Evolutionary conservation across 2,888 invertebrate genomes (phyloP), one percentile per base, ranked within the genome.

Genomic region (Drosophila glabriapex): DNA sequence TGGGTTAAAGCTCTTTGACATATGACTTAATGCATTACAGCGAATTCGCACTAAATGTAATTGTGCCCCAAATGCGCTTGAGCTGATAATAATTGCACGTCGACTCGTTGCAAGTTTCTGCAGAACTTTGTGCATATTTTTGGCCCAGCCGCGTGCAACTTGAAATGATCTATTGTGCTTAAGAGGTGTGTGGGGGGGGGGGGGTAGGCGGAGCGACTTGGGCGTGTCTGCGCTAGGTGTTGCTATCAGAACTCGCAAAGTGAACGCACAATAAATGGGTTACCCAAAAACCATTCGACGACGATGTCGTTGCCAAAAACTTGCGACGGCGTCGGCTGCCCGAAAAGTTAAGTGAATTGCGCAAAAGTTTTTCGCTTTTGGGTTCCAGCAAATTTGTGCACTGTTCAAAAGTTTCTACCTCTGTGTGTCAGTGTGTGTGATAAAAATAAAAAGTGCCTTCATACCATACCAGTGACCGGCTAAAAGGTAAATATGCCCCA

Each of bases 261-360:
- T 83, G 80, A 83, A 83, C 83, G 82, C 75, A 56, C 80, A 82
- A 80, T 80, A 83, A 83, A 78, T 69, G 75, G 54, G 65, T 46
- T 59, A 43, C 16, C 58, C 52, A 22, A 29, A 54, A 25, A 49
- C 73, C 52, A 25, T 31, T 37, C 52, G 55, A 54, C 55, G 67
- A 73, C 62, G 56, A 70, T 56, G 68, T 49, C 56, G 68, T 54
- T 59, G 59, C 43, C 59, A 58, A 33, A 73, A 89, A 86, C 89
- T 90, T 86, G 90, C 61, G 81, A 65, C 72, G 66, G 52, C 77
- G 83, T 68, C 76, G 72, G 73, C 75, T 73, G 76, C 78, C 90
- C 80, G 54, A 87, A 84, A 87, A 87, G 87, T 87, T 87, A 87
- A 87, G 91, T 87, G 87, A 87, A 87, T 87, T 91, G 91, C 89